Percentiles rank a stretch among this genome's conserved stretches.
Conservation (phyloP, 2,797 vertebrate species). For the Parauchenoglanis ngamensis region DNA sequence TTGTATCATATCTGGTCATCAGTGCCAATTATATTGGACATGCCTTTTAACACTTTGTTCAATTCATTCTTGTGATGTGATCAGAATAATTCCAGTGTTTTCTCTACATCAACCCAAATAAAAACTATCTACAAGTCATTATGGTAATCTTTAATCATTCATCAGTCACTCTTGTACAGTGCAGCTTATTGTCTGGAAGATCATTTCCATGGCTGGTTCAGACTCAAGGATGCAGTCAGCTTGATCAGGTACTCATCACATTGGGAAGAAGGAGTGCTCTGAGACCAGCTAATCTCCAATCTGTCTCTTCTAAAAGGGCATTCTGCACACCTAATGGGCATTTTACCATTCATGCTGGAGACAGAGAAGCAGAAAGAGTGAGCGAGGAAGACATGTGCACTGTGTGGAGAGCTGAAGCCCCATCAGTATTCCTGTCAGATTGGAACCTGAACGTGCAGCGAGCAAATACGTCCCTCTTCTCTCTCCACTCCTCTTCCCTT, state of each 20-base stretch:
- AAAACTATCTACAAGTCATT: conserved; percentile 12
- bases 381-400: conserved; percentile 34
- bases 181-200: conserved; percentile 30
- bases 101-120: background rate
- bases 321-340: conserved; percentile 56
- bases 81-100: background rate
- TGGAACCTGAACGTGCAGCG: conserved; percentile 53
- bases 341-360: conserved; percentile 55
- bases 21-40: background rate
- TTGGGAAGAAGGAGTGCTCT: conserved; percentile 46
- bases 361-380: conserved; percentile 21
- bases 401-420: conserved; percentile 36
- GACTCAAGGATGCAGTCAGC: conserved; percentile 53
- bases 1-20: background rate
- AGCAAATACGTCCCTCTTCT: conserved; percentile 38
- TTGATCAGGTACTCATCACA: conserved; percentile 55
- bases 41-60: background rate
- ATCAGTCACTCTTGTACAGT: conserved; percentile 9
- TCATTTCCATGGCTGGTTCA: conserved; percentile 59
- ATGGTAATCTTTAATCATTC: conserved; percentile 23
- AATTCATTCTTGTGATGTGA: background rate
- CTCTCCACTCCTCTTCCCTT: background rate
- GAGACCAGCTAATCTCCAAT: conserved; percentile 49
- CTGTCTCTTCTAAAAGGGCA: conserved; percentile 55
- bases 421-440: conserved; percentile 74